Evolutionary conservation across 2,113 vertebrate species (phyloP).

Genomic region (Colistium nudipinnis): DNA sequence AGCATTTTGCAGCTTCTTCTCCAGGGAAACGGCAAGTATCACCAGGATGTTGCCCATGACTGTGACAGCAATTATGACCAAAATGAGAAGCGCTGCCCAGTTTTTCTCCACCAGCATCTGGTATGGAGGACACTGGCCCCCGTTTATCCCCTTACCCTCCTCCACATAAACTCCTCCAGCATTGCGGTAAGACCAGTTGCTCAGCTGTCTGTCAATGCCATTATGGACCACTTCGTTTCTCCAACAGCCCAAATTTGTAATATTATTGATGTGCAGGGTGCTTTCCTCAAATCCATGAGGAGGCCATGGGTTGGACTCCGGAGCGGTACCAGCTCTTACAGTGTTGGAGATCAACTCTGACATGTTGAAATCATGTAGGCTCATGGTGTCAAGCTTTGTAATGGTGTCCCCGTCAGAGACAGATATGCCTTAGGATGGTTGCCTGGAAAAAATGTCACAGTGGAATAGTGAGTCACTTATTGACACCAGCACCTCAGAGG

Average conservation of each 20-base stretch:
- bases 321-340: slow-evolving; percentile 14
- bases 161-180: background rate
- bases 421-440: slow-evolving; percentile 1
- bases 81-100: slow-evolving; percentile 91
- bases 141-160: background rate
- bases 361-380: slow-evolving; percentile 55
- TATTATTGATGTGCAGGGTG: slow-evolving; percentile 26
- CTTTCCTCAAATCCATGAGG: slow-evolving; percentile 12
- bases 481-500: slow-evolving; percentile 1
- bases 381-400: slow-evolving; percentile 53
- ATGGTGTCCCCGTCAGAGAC: background rate
- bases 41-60: slow-evolving; percentile 96
- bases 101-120: slow-evolving; percentile 84
- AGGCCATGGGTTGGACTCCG: slow-evolving; percentile 52
- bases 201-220: background rate
- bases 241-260: slow-evolving; percentile 29
- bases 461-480: background rate
- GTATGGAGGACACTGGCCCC: slow-evolving; percentile 56
- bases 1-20: slow-evolving; percentile 97
- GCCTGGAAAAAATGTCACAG: slow-evolving; percentile 19
- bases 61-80: slow-evolving; percentile 88
- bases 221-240: background rate
- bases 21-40: slow-evolving; percentile 95
- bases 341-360: slow-evolving; percentile 60
- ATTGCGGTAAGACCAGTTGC: slow-evolving; percentile 55